phyloP scores from a whole-genome alignment of 2,113 vertebrate species.

The Apodemus sylvaticus region DNA sequence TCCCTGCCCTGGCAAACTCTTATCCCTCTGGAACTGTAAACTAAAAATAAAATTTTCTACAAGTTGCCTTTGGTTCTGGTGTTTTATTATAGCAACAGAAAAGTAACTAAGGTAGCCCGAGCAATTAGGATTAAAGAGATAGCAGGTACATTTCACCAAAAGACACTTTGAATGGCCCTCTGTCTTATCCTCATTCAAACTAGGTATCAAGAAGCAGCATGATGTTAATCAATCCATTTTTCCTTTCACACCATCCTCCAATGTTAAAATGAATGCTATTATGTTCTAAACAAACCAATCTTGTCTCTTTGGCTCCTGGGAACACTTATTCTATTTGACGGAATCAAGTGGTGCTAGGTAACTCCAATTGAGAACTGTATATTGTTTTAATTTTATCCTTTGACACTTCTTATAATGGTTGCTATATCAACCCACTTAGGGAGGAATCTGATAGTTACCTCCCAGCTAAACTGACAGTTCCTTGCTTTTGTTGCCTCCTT shows the following conservation, averaged over 20 bases:
- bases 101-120: neutral
- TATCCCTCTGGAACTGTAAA: neutral
- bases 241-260: neutral
- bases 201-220: neutral
- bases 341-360: neutral
- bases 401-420: conserved; percentile 52
- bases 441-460: neutral
- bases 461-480: neutral
- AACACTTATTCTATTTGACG: neutral
- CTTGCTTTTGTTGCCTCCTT: neutral
- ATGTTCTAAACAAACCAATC: neutral
- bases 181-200: neutral
- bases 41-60: neutral
- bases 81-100: neutral
- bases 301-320: neutral
- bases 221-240: neutral
- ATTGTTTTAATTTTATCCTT: neutral
- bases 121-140: neutral
- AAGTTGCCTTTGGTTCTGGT: neutral
- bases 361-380: neutral
- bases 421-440: neutral
- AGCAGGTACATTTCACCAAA: neutral
- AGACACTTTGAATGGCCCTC: neutral
- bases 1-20: too few species aligned
- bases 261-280: neutral